Conservation (phyloP, 2,113 vertebrate species). For the Rhineura floridana region DNA sequence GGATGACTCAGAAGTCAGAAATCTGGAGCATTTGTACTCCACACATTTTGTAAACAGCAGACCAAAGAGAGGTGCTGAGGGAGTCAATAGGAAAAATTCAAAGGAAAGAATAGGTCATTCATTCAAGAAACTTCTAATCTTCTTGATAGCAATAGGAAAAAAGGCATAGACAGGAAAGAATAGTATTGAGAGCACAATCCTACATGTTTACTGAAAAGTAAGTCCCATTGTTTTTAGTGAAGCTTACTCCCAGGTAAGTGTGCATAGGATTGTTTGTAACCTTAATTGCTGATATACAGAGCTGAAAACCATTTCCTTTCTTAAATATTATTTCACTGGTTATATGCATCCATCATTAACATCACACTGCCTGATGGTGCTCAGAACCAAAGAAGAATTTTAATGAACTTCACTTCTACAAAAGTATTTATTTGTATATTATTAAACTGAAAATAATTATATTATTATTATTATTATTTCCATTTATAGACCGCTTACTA, state of each 20-base stretch:
- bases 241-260: neutral
- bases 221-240: neutral
- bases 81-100: conserved; percentile 67
- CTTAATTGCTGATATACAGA: conserved; percentile 16
- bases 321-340: neutral
- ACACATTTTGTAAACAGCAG: conserved; percentile 66
- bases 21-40: conserved; percentile 69
- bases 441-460: neutral
- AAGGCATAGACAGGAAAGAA: conserved; percentile 60
- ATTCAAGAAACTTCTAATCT: conserved; percentile 60
- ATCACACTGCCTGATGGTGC: neutral
- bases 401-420: neutral
- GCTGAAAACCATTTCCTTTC: neutral
- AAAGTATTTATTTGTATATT: neutral
- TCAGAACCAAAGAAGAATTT: neutral
- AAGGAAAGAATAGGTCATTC: conserved; percentile 68
- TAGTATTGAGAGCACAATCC: conserved; percentile 31
- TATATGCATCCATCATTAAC: neutral
- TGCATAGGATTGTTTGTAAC: neutral
- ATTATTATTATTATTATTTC: too few species aligned
- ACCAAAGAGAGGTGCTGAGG: conserved; percentile 40
- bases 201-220: neutral
- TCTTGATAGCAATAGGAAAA: conserved; percentile 49
- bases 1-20: conserved; percentile 76
- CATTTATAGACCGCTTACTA: too few species aligned